Conservation (phyloP, 1,140 invertebrate species). For the Achroia grisella region DNA sequence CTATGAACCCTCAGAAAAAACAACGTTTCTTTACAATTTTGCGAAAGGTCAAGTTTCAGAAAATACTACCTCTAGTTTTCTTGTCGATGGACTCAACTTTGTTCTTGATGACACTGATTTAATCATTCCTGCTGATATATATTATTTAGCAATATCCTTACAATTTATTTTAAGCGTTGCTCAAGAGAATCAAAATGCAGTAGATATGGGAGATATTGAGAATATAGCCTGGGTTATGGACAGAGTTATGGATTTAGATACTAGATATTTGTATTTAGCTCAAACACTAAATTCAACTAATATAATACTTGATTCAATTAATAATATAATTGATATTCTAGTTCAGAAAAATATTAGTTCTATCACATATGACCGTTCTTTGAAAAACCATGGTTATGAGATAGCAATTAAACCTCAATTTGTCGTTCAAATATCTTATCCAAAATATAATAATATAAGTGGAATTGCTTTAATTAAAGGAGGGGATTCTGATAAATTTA, state of each 20-base stretch:
- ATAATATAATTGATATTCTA: constrained; percentile 54
- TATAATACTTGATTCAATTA: constrained; percentile 69
- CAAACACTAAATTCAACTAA: constrained; percentile 73
- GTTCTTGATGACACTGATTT: constrained; percentile 45
- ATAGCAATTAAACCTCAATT: constrained; percentile 58
- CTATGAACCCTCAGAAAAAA: constrained; percentile 50
- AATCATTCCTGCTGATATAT: constrained; percentile 70
- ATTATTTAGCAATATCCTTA: constrained; percentile 71
- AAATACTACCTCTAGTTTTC: constrained; percentile 43
- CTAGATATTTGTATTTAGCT: constrained; percentile 55
- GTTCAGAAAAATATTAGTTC: constrained; percentile 20
- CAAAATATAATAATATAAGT: constrained; percentile 69
- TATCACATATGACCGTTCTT: constrained; percentile 8
- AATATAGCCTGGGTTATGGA: constrained; percentile 70
- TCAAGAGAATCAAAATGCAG: constrained; percentile 32
- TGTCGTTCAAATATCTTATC: constrained; percentile 72
- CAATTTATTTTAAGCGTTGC: constrained; percentile 45
- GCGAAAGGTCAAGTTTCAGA: constrained; percentile 42
- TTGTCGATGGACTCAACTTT: constrained; percentile 45
- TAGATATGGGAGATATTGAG: constrained; percentile 56
- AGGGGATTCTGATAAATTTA: constrained; percentile 41
- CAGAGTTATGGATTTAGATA: constrained; percentile 62
- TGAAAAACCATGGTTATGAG: constrained; percentile 23
- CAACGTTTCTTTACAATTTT: constrained; percentile 58
- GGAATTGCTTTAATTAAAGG: constrained; percentile 71